A percentile compares a stretch with the other conserved stretches of the same genome.
phyloP scores from a whole-genome alignment of 2,888 invertebrate genomes.

The Eupithecia subumbrata region DNA sequence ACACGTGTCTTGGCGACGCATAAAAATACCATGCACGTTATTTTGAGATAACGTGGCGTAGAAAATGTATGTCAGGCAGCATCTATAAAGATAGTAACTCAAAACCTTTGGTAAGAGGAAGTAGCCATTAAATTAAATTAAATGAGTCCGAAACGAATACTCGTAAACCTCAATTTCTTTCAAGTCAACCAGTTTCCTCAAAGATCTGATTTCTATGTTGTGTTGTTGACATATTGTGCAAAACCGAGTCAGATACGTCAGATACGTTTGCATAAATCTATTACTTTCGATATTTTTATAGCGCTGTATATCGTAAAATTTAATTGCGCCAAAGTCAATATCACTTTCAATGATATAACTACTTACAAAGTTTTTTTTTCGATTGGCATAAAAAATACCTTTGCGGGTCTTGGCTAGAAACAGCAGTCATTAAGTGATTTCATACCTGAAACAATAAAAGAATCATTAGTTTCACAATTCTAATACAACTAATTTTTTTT shows the following conservation, averaged over 20 bases:
- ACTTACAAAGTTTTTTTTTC: conserved; percentile 4
- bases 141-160: conserved; percentile 57
- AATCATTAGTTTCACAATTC: not conserved
- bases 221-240: conserved; percentile 29
- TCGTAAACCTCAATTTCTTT: conserved; percentile 54
- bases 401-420: conserved; percentile 19
- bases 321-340: not conserved
- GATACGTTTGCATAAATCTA: conserved; percentile 33
- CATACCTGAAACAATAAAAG: conserved; percentile 27
- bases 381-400: conserved; percentile 23
- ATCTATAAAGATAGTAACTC: conserved; percentile 61
- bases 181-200: conserved; percentile 47
- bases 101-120: conserved; percentile 62
- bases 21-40: conserved; percentile 49
- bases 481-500: not conserved
- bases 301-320: conserved; percentile 16
- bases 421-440: conserved; percentile 18
- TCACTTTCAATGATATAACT: conserved; percentile 18
- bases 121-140: conserved; percentile 65
- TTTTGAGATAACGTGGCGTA: conserved; percentile 60
- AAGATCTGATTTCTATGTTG: conserved; percentile 36
- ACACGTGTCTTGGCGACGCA: conserved; percentile 50
- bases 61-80: conserved; percentile 71
- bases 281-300: conserved; percentile 21
- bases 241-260: conserved; percentile 22